These are phyloP conservation scores for Campylorhamphus procurvoides DNA, from an alignment of 2,113 vertebrate genomes.

Conservation along the genomic window DNA sequence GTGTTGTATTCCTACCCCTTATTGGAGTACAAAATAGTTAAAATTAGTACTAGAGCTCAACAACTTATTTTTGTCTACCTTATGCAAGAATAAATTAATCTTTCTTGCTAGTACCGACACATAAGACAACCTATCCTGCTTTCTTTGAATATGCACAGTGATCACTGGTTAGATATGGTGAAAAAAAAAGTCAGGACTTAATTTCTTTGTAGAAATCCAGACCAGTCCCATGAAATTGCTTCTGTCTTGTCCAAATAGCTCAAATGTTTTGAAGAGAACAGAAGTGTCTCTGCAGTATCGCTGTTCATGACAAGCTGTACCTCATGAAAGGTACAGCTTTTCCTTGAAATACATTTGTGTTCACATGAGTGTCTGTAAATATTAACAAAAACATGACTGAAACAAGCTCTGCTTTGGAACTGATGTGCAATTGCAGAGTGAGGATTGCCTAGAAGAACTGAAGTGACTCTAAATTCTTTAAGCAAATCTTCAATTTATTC, in stretches of 20 bases:
- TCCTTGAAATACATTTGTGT: not conserved
- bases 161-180: not conserved
- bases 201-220: not conserved
- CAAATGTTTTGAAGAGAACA: not conserved
- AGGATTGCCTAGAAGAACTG: not conserved
- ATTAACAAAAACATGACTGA: not conserved
- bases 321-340: not conserved
- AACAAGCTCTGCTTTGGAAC: not conserved
- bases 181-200: not conserved
- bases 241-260: not conserved
- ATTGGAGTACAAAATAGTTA: not conserved
- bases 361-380: not conserved
- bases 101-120: not conserved
- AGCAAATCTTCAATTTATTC: not conserved
- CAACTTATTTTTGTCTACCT: not conserved
- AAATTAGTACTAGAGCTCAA: not conserved
- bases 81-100: not conserved
- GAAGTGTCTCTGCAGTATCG: not conserved
- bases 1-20: not conserved
- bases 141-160: not conserved
- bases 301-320: not conserved
- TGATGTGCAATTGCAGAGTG: not conserved
- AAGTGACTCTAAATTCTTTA: not conserved
- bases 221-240: not conserved
- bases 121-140: not conserved